phyloP scores from a whole-genome alignment of 92 coral and sea anemone species.

The Bergia puertoricense region DNA sequence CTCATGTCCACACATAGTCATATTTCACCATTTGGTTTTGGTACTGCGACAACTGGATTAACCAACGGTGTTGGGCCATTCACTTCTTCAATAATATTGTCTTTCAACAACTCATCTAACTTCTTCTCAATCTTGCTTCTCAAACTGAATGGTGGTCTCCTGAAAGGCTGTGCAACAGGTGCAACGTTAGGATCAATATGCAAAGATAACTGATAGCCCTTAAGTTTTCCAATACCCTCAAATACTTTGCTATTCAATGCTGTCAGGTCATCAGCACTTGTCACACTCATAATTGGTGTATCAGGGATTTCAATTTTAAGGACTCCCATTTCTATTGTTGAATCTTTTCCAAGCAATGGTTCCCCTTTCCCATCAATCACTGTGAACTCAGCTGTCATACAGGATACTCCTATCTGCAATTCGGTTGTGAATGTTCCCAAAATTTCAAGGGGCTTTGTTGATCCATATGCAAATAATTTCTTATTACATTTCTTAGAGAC shows the following conservation, averaged over 20 bases:
- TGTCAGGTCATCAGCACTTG: constrained; percentile 17
- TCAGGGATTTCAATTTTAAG: constrained; percentile 31
- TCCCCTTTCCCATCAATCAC: constrained; percentile 36
- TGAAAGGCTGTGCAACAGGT: constrained; percentile 39
- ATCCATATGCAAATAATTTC: constrained; percentile 36
- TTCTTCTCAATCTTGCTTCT: constrained; percentile 30
- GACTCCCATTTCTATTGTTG: constrained; percentile 29
- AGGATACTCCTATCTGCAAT: background rate
- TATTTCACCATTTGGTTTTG: constrained; percentile 3
- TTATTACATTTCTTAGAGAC: constrained; percentile 12
- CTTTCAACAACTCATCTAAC: background rate
- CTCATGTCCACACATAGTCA: constrained; percentile 4
- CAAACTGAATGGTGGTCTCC: constrained; percentile 28
- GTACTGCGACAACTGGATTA: background rate
- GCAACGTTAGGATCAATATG: constrained; percentile 32
- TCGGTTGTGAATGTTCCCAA: constrained; percentile 9
- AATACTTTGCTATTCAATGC: constrained; percentile 11
- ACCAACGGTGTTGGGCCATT: background rate
- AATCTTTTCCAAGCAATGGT: constrained; percentile 34
- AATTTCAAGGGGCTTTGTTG: constrained; percentile 25
- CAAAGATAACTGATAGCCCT: constrained; percentile 18
- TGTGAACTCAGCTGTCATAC: constrained; percentile 15
- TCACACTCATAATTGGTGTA: background rate
- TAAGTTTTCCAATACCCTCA: constrained; percentile 39
- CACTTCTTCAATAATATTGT: background rate